Conservation (phyloP, 2,113 vertebrate genomes). For the Philantomba maxwellii region DNA sequence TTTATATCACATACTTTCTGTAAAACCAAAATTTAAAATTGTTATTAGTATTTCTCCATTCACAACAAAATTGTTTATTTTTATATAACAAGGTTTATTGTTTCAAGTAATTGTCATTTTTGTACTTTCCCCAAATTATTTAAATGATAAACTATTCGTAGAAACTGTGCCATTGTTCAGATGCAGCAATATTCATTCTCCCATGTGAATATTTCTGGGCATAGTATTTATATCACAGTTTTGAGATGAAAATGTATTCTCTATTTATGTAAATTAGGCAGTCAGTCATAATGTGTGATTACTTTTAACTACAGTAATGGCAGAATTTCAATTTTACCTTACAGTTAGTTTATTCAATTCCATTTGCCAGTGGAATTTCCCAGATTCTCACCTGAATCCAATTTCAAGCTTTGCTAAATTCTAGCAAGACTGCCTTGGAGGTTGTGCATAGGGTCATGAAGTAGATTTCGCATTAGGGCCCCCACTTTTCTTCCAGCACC, state of each 20-base stretch:
- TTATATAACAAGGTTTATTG: background rate
- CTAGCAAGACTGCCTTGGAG: background rate
- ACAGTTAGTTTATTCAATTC: background rate
- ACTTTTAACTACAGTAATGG: background rate
- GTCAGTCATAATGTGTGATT: background rate
- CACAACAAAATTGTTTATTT: background rate
- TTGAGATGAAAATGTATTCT: background rate
- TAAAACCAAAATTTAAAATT: slow-evolving; percentile 53
- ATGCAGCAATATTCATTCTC: background rate
- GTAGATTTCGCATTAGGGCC: background rate
- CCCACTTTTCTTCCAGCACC: background rate
- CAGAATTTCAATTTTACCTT: background rate
- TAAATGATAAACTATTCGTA: background rate
- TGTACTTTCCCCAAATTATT: background rate
- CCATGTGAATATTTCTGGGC: background rate
- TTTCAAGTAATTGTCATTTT: background rate
- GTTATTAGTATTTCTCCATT: background rate
- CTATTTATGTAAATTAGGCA: background rate
- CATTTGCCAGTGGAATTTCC: background rate
- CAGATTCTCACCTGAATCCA: background rate
- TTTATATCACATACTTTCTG: slow-evolving; percentile 86
- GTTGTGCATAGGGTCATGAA: background rate
- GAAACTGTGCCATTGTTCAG: background rate
- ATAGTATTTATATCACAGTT: background rate
- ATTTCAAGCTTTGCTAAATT: background rate